Conservation (phyloP, 2,888 invertebrate species). For the Nephrocerus scutellatus region DNA sequence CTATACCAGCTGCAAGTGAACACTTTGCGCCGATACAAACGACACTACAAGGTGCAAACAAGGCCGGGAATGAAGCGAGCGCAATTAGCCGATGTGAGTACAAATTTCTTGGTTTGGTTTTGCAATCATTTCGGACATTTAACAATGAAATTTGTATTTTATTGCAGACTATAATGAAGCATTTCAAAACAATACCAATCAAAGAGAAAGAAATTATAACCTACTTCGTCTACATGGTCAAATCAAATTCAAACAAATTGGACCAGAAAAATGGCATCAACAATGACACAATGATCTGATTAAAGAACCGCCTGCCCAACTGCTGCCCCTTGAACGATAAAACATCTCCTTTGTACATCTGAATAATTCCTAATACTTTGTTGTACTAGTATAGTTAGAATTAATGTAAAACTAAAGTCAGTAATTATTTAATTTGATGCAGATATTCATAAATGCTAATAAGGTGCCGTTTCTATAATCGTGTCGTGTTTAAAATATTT, state of each 20-base stretch:
- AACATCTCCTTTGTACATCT: too few species aligned
- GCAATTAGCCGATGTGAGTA: conserved; percentile 86
- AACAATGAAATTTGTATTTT: conserved; percentile 13
- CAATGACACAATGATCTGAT: conserved; percentile 34
- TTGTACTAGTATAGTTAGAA: not conserved
- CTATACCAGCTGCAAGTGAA: conserved; percentile 89
- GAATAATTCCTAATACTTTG: too few species aligned
- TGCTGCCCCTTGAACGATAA: not conserved
- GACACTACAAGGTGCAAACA: conserved; percentile 86
- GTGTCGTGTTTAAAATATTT: too few species aligned
- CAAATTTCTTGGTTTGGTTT: conserved; percentile 29
- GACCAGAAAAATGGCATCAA: conserved; percentile 47
- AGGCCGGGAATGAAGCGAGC: conserved; percentile 90
- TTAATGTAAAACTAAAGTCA: not conserved
- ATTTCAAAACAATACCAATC: conserved; percentile 91
- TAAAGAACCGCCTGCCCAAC: not conserved
- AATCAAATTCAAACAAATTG: conserved; percentile 61
- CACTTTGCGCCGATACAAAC: conserved; percentile 87
- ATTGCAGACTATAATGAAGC: conserved; percentile 82
- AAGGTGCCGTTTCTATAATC: too few species aligned
- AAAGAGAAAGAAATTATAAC: conserved; percentile 92
- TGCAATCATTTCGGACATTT: not conserved
- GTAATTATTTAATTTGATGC: conserved; percentile 29
- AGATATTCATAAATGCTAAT: too few species aligned
- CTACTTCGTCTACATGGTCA: conserved; percentile 93